Conservation (phyloP, 2,797 vertebrate species). For the Sarcophilus harrisii region DNA sequence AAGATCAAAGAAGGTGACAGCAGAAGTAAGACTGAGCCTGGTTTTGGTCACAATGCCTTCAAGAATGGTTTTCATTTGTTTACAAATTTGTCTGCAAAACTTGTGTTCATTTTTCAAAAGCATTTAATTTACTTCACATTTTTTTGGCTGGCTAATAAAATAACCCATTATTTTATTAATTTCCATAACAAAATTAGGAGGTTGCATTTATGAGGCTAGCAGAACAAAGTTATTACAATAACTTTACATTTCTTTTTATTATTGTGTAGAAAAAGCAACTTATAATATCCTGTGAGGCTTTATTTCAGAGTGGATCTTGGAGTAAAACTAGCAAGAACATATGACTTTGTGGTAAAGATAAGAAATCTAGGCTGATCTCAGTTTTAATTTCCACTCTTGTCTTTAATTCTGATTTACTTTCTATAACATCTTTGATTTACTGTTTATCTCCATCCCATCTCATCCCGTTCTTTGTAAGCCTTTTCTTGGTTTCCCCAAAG, state of each 20-base stretch:
- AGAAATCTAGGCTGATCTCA: background rate
- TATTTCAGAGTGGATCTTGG: background rate
- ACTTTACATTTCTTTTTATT: background rate
- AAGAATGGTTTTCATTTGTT: background rate
- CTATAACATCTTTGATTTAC: conserved; percentile 61
- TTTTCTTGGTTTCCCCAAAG: conserved; percentile 71
- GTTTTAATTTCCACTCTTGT: conserved; percentile 61
- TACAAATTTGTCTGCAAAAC: background rate
- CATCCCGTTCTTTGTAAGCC: conserved; percentile 70
- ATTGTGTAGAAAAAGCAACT: background rate
- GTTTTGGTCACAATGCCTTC: background rate
- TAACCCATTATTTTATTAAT: background rate
- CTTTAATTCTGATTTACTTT: conserved; percentile 70
- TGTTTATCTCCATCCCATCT: conserved; percentile 55
- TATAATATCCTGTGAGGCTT: background rate
- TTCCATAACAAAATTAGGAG: background rate
- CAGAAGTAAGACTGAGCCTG: background rate
- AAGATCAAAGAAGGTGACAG: background rate
- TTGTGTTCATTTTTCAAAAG: background rate
- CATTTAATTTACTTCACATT: background rate
- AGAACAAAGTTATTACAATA: background rate
- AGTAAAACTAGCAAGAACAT: background rate
- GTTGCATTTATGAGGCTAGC: background rate
- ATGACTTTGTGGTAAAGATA: background rate
- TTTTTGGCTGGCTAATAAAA: background rate